These are phyloP conservation scores for Ennomos fuscantarius DNA, from an alignment of 2,888 invertebrate species.

Conservation along the genomic window DNA sequence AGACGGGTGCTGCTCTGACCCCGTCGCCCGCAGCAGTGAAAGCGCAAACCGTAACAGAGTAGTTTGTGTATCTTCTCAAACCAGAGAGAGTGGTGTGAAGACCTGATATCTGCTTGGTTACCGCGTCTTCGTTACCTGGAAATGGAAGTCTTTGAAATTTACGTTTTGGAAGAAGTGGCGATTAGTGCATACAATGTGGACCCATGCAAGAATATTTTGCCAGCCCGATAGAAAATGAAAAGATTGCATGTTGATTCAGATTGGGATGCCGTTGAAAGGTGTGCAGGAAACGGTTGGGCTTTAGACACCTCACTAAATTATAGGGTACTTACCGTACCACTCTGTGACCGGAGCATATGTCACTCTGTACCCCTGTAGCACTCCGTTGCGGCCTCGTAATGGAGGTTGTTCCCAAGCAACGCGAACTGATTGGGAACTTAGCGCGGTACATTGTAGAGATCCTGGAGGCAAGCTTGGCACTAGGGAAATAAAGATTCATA, in stretches of 20 bases:
- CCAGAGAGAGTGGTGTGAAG: conserved; percentile 90
- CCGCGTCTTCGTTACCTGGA: conserved; percentile 89
- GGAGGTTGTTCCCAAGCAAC: conserved; percentile 95
- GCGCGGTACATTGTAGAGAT: conserved; percentile 91
- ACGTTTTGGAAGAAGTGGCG: too few relatives aligned
- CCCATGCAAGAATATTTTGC: too few relatives aligned
- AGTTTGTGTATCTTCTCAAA: conserved; percentile 94
- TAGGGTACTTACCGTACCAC: conserved; percentile 88
- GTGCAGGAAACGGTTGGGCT: too few relatives aligned
- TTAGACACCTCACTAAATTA: too few relatives aligned
- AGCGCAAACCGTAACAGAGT: conserved; percentile 95
- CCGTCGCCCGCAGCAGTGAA: conserved; percentile 96
- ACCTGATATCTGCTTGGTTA: conserved; percentile 90
- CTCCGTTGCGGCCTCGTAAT: conserved; percentile 92
- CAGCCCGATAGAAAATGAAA: too few relatives aligned
- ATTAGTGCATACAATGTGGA: too few relatives aligned
- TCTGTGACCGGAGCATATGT: conserved; percentile 92
- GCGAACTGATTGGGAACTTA: conserved; percentile 93
- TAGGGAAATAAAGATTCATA: conserved; percentile 62
- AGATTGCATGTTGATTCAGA: too few relatives aligned
- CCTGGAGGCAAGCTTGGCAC: conserved; percentile 95
- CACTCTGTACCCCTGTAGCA: conserved; percentile 94
- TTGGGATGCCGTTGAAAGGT: too few relatives aligned
- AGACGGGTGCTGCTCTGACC: conserved; percentile 92
- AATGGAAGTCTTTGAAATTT: not conserved